Evolutionary conservation across 2,113 vertebrate species (phyloP).

Genomic region (Phyllostomus hastatus): DNA sequence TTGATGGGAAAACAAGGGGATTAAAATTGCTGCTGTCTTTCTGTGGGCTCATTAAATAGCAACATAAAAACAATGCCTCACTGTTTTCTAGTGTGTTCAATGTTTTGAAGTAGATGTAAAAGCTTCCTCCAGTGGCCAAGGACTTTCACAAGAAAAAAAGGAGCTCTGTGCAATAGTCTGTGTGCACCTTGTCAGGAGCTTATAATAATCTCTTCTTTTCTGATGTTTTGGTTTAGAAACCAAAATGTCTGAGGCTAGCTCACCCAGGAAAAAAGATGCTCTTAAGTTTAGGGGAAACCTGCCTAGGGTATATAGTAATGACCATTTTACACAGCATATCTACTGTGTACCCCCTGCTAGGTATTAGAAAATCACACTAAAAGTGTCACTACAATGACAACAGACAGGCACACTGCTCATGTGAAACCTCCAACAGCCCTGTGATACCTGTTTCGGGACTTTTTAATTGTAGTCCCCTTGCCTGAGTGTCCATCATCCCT

Average conservation of each 20-base stretch:
- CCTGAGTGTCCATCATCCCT: background rate
- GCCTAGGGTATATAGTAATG: background rate
- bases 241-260: background rate
- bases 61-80: background rate
- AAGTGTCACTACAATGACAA: background rate
- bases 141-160: background rate
- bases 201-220: background rate
- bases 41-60: constrained; percentile 22
- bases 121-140: background rate
- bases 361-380: background rate
- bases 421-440: background rate
- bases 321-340: background rate
- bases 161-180: background rate
- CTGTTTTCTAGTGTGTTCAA: background rate
- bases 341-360: no score
- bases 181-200: background rate
- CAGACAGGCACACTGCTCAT: background rate
- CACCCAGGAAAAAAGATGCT: background rate
- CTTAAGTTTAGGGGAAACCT: background rate
- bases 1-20: constrained; percentile 33
- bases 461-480: background rate
- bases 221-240: background rate
- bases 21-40: constrained; percentile 39
- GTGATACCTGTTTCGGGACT: background rate
- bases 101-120: constrained; percentile 54